phyloP scores from a whole-genome alignment of 1,140 invertebrate genomes.

The Eubasilissa regina region DNA sequence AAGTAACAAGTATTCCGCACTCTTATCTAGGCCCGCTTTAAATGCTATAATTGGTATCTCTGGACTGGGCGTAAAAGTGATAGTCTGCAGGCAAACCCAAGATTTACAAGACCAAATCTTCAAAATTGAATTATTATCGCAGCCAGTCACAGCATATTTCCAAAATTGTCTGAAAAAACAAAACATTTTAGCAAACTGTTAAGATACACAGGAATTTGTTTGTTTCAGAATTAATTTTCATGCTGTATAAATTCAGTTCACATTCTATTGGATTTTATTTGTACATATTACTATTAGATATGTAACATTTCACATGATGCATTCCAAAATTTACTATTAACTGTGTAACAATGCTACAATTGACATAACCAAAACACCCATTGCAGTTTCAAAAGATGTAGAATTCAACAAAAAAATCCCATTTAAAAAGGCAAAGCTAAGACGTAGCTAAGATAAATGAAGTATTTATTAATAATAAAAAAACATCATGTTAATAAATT shows the following conservation, averaged over 20 bases:
- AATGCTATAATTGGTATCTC: conserved; percentile 68
- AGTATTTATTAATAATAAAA: too few species aligned
- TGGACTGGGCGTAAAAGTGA: conserved; percentile 76
- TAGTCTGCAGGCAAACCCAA: conserved; percentile 93
- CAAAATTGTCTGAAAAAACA: conserved; percentile 84
- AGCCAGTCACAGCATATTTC: conserved; percentile 94
- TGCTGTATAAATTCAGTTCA: neutral
- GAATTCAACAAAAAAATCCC: too few species aligned
- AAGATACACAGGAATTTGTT: too few species aligned
- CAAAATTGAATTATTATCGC: conserved; percentile 90
- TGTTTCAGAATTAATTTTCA: too few species aligned
- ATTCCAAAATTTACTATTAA: too few species aligned
- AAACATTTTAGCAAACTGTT: neutral
- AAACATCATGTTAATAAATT: too few species aligned
- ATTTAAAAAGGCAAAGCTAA: too few species aligned
- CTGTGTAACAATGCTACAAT: too few species aligned
- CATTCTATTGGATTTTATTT: neutral
- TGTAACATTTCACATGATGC: too few species aligned
- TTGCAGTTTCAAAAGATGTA: too few species aligned
- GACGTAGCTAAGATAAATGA: too few species aligned
- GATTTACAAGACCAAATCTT: conserved; percentile 96
- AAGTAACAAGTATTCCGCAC: conserved; percentile 86
- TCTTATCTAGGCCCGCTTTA: conserved; percentile 87
- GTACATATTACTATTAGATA: neutral
- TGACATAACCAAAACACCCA: too few species aligned